Evolutionary conservation across 2,797 vertebrate species (phyloP).

Genomic region (Gymnothorax reevesii): DNA sequence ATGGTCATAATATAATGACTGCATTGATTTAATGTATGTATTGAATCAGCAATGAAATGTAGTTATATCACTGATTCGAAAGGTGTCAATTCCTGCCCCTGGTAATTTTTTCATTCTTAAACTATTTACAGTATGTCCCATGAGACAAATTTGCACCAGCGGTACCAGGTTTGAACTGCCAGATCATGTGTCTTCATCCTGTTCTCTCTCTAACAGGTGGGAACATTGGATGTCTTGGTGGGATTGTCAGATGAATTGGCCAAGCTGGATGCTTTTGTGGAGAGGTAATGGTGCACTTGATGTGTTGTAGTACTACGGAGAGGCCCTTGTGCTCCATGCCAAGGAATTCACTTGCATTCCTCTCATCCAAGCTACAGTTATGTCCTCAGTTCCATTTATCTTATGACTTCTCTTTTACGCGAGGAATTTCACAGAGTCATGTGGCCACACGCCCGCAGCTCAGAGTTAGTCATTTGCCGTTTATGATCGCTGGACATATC

Average conservation of each 20-base stretch:
- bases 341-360: not conserved
- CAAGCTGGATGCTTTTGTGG: slow-evolving; percentile 93
- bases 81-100: no score
- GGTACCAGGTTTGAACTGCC: not conserved
- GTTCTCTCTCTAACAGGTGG: slow-evolving; percentile 74
- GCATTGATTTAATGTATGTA: no score
- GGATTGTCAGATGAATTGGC: slow-evolving; percentile 95
- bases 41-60: no score
- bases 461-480: slow-evolving; percentile 65
- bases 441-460: slow-evolving; percentile 48
- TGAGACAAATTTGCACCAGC: not conserved
- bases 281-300: slow-evolving; percentile 74
- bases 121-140: not conserved
- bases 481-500: slow-evolving; percentile 61
- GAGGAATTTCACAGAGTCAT: slow-evolving; percentile 69
- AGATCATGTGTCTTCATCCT: slow-evolving; percentile 44
- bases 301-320: not conserved
- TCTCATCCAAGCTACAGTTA: not conserved
- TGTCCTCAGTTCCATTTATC: slow-evolving; percentile 36
- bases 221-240: slow-evolving; percentile 93
- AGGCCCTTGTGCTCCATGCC: not conserved
- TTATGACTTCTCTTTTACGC: slow-evolving; percentile 45
- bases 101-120: no score
- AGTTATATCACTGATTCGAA: no score
- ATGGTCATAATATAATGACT: no score